These are phyloP conservation scores for Cyclophora albipunctata DNA, from an alignment of 2,888 invertebrate genomes.

Conservation along the genomic window DNA sequence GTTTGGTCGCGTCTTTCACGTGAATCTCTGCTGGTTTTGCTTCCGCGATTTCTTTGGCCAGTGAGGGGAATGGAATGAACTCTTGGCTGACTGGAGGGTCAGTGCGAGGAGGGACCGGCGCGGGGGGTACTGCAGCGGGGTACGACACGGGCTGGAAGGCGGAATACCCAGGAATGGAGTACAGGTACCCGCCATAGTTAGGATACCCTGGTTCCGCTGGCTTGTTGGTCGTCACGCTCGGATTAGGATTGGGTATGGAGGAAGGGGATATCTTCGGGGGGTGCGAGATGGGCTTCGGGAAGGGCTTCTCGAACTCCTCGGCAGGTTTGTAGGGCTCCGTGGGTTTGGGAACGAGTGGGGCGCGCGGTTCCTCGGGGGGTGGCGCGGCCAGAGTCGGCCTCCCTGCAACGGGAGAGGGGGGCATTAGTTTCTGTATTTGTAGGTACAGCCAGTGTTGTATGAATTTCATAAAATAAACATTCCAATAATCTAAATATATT, in stretches of 20 bases:
- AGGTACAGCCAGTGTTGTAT: no score
- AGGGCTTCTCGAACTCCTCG: constrained; percentile 42
- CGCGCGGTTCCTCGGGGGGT: constrained; percentile 30
- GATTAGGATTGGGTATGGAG: constrained; percentile 66
- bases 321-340: constrained; percentile 38
- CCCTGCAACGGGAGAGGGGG: constrained; percentile 19
- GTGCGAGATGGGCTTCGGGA: constrained; percentile 50
- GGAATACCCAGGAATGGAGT: constrained; percentile 64
- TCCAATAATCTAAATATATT: no score
- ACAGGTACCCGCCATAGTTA: constrained; percentile 54
- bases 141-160: constrained; percentile 63
- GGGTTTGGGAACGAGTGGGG: constrained; percentile 37
- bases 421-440: neutral
- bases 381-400: constrained; percentile 18
- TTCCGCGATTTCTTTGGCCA: constrained; percentile 26
- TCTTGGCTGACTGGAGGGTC: constrained; percentile 30
- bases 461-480: no score
- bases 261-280: constrained; percentile 67
- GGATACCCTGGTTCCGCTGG: constrained; percentile 50
- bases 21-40: constrained; percentile 21
- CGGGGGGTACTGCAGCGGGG: constrained; percentile 36
- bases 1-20: constrained; percentile 25
- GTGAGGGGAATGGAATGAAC: constrained; percentile 24
- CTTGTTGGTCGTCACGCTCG: constrained; percentile 53
- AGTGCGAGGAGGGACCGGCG: constrained; percentile 25